Conservation (phyloP, 2,797 vertebrate species). For the Microchirus variegatus region DNA sequence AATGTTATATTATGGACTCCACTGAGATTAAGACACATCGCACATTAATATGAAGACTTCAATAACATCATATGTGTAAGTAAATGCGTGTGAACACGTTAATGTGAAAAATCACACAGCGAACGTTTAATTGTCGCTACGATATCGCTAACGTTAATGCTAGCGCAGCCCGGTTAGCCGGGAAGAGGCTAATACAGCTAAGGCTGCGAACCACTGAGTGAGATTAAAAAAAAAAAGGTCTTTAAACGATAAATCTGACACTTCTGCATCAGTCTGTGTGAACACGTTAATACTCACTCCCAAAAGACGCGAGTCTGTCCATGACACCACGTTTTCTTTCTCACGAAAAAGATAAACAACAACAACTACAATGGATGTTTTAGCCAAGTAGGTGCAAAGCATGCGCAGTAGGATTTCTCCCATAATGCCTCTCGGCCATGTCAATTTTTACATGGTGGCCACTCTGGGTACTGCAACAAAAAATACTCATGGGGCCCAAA, state of each 20-base stretch:
- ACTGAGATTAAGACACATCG: no score
- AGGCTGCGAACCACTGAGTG: neutral
- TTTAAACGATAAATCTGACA: neutral
- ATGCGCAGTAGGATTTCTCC: no score
- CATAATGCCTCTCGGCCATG: no score
- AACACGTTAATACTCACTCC: slow-evolving; percentile 68
- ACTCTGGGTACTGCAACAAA: no score
- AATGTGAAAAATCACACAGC: no score
- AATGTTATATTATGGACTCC: neutral
- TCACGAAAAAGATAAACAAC: neutral
- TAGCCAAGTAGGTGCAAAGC: no score
- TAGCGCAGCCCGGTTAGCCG: slow-evolving; percentile 32
- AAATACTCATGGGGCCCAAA: no score
- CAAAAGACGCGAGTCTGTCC: slow-evolving; percentile 81
- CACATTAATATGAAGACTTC: neutral
- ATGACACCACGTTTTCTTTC: slow-evolving; percentile 55
- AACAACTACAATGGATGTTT: neutral
- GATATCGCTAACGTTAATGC: slow-evolving; percentile 34
- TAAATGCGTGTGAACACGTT: neutral
- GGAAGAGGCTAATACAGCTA: neutral
- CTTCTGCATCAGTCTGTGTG: no score
- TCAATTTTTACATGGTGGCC: no score
- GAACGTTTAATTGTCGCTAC: neutral
- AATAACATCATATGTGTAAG: neutral
- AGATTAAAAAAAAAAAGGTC: accelerated